Conservation (phyloP, 2,113 vertebrate species). For the Corythornis vintsioides region DNA sequence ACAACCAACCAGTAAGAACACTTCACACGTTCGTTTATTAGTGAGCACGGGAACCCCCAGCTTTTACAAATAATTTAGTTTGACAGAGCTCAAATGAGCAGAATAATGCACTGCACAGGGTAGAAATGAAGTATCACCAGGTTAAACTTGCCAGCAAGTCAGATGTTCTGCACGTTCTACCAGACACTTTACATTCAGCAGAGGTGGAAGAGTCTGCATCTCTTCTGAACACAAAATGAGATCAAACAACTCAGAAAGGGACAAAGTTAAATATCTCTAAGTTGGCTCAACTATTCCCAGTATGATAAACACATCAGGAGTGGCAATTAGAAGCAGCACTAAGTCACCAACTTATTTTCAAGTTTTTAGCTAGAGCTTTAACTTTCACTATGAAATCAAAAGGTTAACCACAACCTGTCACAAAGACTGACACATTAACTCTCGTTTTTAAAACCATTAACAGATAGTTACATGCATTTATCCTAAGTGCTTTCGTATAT, state of each 20-base stretch:
- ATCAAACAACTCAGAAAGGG: background rate
- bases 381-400: background rate
- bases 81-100: background rate
- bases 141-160: background rate
- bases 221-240: background rate
- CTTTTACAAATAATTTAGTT: background rate
- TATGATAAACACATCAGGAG: background rate
- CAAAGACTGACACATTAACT: background rate
- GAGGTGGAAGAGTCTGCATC: background rate
- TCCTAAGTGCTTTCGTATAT: conserved; percentile 47
- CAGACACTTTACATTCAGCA: background rate
- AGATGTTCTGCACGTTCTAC: background rate
- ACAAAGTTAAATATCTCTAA: background rate
- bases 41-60: background rate
- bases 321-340: background rate
- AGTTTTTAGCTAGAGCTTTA: background rate
- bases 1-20: background rate
- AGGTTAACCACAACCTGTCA: background rate
- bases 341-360: background rate
- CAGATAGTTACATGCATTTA: background rate
- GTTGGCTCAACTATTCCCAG: background rate
- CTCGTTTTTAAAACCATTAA: background rate
- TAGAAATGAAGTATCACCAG: background rate
- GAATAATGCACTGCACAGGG: background rate
- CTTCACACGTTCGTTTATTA: background rate